Evolutionary conservation across 2,888 invertebrate species (phyloP).

Genomic region (Apotomis turbidana): DNA sequence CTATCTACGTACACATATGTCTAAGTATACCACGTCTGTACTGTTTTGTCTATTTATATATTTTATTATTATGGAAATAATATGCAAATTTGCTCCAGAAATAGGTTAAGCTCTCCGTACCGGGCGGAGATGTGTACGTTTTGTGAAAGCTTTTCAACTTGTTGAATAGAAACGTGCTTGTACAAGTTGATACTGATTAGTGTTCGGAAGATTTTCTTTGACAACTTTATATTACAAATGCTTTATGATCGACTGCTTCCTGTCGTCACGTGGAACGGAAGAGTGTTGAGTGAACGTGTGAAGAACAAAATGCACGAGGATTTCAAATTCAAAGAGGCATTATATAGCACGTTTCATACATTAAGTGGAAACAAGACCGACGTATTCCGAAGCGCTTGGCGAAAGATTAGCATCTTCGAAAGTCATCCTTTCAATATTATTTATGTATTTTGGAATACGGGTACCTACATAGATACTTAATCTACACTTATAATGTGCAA

Average conservation of each 20-base stretch:
- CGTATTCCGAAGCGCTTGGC: too few relatives aligned
- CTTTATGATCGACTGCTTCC: neutral
- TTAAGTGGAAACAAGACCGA: too few relatives aligned
- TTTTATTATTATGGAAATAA: conserved; percentile 6
- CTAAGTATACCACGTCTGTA: too few relatives aligned
- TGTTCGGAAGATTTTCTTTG: conserved; percentile 20
- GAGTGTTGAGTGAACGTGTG: conserved; percentile 5
- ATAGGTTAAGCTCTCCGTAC: conserved; percentile 35
- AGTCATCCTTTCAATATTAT: too few relatives aligned
- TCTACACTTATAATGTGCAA: too few relatives aligned
- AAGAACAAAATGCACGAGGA: neutral
- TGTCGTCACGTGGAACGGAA: neutral
- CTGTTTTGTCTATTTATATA: too few relatives aligned
- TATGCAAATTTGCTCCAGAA: conserved; percentile 30
- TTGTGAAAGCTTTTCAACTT: conserved; percentile 31
- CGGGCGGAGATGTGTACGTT: conserved; percentile 29
- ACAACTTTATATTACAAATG: conserved; percentile 4
- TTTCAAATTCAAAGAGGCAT: too few relatives aligned
- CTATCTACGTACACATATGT: neutral
- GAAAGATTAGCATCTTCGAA: too few relatives aligned
- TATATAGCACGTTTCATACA: too few relatives aligned
- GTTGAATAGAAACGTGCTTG: conserved; percentile 23
- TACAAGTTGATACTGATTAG: conserved; percentile 13
- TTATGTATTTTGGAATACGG: too few relatives aligned
- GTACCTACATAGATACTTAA: too few relatives aligned